Conservation (phyloP, 1,140 invertebrate species). For the Macrosteles quadrilineatus region DNA sequence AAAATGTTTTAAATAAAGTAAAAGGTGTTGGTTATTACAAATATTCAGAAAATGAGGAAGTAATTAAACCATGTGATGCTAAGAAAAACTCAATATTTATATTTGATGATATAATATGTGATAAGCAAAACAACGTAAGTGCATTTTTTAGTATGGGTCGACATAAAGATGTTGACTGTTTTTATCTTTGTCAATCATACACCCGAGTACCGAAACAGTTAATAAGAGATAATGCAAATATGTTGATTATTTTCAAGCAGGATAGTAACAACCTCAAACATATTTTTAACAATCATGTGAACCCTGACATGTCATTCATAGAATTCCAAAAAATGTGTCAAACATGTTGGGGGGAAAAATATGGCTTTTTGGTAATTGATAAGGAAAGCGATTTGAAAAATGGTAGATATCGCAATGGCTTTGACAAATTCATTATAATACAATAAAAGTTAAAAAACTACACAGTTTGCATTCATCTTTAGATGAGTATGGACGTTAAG, state of each 20-base stretch:
- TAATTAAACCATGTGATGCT: slow-evolving; percentile 42
- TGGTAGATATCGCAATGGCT: slow-evolving; percentile 45
- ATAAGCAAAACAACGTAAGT: slow-evolving; percentile 47
- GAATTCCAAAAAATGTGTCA: slow-evolving; percentile 17
- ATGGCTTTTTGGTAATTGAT: slow-evolving; percentile 45
- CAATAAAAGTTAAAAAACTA: neutral
- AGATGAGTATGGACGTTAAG: neutral
- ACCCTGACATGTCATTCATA: slow-evolving; percentile 16
- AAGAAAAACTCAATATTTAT: slow-evolving; percentile 47
- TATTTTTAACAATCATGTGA: slow-evolving; percentile 28
- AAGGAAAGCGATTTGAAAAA: slow-evolving; percentile 43
- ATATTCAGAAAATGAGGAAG: slow-evolving; percentile 41
- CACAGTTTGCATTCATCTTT: neutral
- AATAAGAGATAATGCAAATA: slow-evolving; percentile 49
- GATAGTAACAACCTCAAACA: slow-evolving; percentile 8
- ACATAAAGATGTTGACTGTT: slow-evolving; percentile 48
- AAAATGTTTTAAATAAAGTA: slow-evolving; percentile 37
- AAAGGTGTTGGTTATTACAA: slow-evolving; percentile 39
- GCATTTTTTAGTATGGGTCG: slow-evolving; percentile 49
- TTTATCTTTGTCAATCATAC: slow-evolving; percentile 50
- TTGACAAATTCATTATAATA: slow-evolving; percentile 40
- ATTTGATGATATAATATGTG: slow-evolving; percentile 50
- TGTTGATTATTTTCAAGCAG: slow-evolving; percentile 41
- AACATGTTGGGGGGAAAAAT: slow-evolving; percentile 31
- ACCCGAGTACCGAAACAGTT: slow-evolving; percentile 49